Evolutionary conservation across 2,888 invertebrate genomes (phyloP).

Genomic region (Drosophila parthenogenetica): DNA sequence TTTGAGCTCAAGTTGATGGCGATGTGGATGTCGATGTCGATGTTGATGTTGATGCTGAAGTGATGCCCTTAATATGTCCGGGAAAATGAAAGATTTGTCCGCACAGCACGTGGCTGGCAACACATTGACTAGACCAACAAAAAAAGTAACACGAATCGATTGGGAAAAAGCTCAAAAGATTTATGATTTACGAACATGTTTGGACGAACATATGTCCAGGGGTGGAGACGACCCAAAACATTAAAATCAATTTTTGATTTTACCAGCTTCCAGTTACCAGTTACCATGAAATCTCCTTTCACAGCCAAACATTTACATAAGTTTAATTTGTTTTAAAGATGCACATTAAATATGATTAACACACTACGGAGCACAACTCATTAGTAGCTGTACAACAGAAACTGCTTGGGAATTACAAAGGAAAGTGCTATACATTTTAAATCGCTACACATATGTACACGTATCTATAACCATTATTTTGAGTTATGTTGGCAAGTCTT

Average conservation of each 20-base stretch:
- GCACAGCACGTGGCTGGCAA: constrained; percentile 69
- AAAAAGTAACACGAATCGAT: constrained; percentile 47
- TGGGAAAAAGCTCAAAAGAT: constrained; percentile 51
- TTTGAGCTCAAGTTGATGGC: constrained; percentile 4
- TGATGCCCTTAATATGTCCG: constrained; percentile 45
- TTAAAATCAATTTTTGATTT: constrained; percentile 70
- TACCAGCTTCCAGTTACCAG: constrained; percentile 7
- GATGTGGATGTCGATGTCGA: constrained; percentile 12
- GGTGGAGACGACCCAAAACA: constrained; percentile 44
- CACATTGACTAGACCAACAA: constrained; percentile 46
- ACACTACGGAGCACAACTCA: not conserved
- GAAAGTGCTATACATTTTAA: not conserved
- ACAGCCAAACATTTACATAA: constrained; percentile 38
- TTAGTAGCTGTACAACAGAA: constrained; percentile 6
- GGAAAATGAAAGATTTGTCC: constrained; percentile 35
- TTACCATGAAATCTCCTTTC: constrained; percentile 58
- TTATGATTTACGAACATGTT: constrained; percentile 74
- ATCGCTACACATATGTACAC: not conserved
- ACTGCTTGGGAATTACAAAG: not conserved
- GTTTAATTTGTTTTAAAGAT: not conserved
- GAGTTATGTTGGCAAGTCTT: not conserved
- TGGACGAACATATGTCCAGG: constrained; percentile 44
- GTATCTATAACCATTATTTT: not conserved
- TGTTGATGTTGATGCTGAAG: constrained; percentile 2
- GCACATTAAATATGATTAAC: constrained; percentile 9